Evolutionary conservation across 2,797 vertebrate species (phyloP).

Genomic region (Erethizon dorsatum): DNA sequence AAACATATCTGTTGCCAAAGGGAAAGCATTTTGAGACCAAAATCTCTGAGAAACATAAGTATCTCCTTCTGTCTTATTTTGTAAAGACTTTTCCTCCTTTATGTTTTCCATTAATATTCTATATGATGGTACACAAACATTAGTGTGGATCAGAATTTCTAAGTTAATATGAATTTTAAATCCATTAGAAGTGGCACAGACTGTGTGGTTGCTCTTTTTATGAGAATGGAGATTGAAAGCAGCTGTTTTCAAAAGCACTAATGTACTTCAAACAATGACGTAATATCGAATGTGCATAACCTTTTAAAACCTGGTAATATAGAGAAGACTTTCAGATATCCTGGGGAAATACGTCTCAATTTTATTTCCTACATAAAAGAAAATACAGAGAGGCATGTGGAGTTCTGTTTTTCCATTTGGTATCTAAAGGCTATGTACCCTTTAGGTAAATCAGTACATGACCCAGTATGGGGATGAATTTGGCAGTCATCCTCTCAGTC

Average conservation of each 20-base stretch:
- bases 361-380: slow-evolving; percentile 80
- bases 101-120: slow-evolving; percentile 81
- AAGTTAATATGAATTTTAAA: slow-evolving; percentile 82
- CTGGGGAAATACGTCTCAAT: slow-evolving; percentile 75
- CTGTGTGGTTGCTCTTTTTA: slow-evolving; percentile 82
- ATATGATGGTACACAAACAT: slow-evolving; percentile 73
- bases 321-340: slow-evolving; percentile 79
- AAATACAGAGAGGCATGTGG: slow-evolving; percentile 36
- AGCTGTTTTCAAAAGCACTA: slow-evolving; percentile 78
- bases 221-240: slow-evolving; percentile 81
- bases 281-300: slow-evolving; percentile 81
- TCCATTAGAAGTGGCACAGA: slow-evolving; percentile 81
- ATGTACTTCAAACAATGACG: slow-evolving; percentile 83
- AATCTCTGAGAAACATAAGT: slow-evolving; percentile 68
- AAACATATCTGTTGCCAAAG: slow-evolving; percentile 71
- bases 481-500: neutral
- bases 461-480: neutral
- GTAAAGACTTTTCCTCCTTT: slow-evolving; percentile 66
- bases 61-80: slow-evolving; percentile 73
- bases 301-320: slow-evolving; percentile 76
- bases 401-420: slow-evolving; percentile 66
- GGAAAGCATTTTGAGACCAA: slow-evolving; percentile 68
- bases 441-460: slow-evolving; percentile 53
- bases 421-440: slow-evolving; percentile 56
- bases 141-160: slow-evolving; percentile 77